phyloP scores from a whole-genome alignment of 2,888 invertebrate species.

The Xylocampa areola region DNA sequence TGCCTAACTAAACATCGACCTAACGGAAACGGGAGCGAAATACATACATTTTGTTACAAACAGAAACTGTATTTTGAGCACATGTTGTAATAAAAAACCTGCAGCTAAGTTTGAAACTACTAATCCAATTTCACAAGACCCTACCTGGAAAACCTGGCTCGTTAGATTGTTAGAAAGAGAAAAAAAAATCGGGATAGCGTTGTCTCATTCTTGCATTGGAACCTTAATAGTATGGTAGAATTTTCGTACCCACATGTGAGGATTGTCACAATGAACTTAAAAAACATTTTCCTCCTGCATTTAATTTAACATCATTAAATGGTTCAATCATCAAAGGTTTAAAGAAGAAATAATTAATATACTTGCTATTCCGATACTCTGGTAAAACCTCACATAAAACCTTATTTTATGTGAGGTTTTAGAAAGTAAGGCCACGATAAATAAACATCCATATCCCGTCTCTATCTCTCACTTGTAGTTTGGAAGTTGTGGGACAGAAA shows the following conservation, averaged over 20 bases:
- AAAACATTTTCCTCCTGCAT: slow-evolving; percentile 16
- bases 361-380: too few relatives aligned
- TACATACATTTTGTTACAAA: neutral
- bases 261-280: slow-evolving; percentile 12
- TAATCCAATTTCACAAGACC: slow-evolving; percentile 25
- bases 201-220: neutral
- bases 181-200: neutral
- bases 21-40: neutral
- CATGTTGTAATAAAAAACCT: slow-evolving; percentile 7
- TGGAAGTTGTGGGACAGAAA: too few relatives aligned
- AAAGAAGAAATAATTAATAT: too few relatives aligned
- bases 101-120: slow-evolving; percentile 30
- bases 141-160: slow-evolving; percentile 7
- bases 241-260: too few relatives aligned
- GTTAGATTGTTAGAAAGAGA: neutral
- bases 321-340: too few relatives aligned
- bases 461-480: too few relatives aligned
- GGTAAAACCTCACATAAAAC: too few relatives aligned
- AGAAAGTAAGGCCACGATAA: too few relatives aligned
- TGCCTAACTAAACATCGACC: neutral
- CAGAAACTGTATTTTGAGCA: neutral
- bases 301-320: slow-evolving; percentile 21
- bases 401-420: too few relatives aligned
- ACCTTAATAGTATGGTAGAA: too few relatives aligned
- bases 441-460: too few relatives aligned